These are phyloP conservation scores for Rhabdomys dilectus DNA, from an alignment of 2,113 vertebrate species.

Conservation along the genomic window DNA sequence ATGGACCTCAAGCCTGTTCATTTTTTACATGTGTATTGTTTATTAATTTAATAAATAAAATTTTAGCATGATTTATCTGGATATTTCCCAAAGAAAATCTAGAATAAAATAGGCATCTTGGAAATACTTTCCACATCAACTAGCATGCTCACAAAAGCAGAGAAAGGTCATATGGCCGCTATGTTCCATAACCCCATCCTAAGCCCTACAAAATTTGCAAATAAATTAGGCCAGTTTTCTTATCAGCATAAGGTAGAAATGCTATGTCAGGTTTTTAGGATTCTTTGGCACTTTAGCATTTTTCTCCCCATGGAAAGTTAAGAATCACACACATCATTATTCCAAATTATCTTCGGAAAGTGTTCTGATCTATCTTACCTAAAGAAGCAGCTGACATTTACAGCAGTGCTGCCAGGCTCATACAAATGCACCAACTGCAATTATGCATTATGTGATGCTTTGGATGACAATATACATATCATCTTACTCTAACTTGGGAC, in stretches of 20 bases:
- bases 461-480: neutral
- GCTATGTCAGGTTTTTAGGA: neutral
- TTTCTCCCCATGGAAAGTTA: neutral
- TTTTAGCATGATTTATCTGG: conserved; percentile 2
- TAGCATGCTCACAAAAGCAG: neutral
- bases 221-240: neutral
- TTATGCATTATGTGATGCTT: neutral
- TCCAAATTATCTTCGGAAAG: conserved; percentile 52
- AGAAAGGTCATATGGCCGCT: neutral
- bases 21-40: neutral
- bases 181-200: neutral
- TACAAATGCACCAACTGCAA: conserved; percentile 35
- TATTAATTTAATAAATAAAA: neutral
- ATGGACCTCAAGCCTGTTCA: neutral
- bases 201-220: neutral
- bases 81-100: neutral
- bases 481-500: neutral
- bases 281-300: conserved; percentile 31
- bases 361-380: conserved; percentile 47
- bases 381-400: conserved; percentile 47
- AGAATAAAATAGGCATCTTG: neutral
- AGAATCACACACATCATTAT: conserved; percentile 54
- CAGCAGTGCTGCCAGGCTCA: conserved; percentile 23
- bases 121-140: neutral
- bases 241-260: neutral